Conservation (phyloP, 2,888 invertebrate genomes). For the Hirtodrosophila alboralis region DNA sequence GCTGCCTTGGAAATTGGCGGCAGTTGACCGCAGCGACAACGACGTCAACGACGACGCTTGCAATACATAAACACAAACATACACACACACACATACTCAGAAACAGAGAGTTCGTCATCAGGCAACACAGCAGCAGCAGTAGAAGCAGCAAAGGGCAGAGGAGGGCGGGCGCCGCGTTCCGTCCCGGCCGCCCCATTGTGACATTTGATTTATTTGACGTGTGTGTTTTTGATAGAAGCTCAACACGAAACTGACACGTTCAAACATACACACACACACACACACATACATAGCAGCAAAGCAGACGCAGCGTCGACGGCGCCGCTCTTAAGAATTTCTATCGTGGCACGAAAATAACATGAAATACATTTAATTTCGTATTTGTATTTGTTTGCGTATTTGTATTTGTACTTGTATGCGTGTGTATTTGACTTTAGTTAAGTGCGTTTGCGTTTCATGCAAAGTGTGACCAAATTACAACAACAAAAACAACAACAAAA, state of each 20-base stretch:
- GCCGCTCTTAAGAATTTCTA: constrained; percentile 60
- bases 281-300: constrained; percentile 7
- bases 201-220: constrained; percentile 83
- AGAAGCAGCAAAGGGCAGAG: neutral
- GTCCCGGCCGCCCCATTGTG: constrained; percentile 69
- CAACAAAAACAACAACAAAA: constrained; percentile 15
- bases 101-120: constrained; percentile 67
- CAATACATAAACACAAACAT: constrained; percentile 38
- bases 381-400: constrained; percentile 32
- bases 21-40: constrained; percentile 71
- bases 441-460: constrained; percentile 33
- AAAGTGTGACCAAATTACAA: constrained; percentile 34
- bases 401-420: constrained; percentile 11
- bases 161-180: constrained; percentile 22
- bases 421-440: constrained; percentile 43
- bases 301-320: constrained; percentile 43
- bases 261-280: constrained; percentile 44
- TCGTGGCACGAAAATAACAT: constrained; percentile 58
- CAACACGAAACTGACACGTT: constrained; percentile 79
- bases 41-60: constrained; percentile 39
- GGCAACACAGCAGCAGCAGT: constrained; percentile 22
- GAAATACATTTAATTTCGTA: constrained; percentile 55
- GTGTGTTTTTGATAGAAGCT: constrained; percentile 82
- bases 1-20: constrained; percentile 66
- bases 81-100: constrained; percentile 18